Conservation (phyloP, 2,888 invertebrate genomes). For the Folsomia candida region DNA sequence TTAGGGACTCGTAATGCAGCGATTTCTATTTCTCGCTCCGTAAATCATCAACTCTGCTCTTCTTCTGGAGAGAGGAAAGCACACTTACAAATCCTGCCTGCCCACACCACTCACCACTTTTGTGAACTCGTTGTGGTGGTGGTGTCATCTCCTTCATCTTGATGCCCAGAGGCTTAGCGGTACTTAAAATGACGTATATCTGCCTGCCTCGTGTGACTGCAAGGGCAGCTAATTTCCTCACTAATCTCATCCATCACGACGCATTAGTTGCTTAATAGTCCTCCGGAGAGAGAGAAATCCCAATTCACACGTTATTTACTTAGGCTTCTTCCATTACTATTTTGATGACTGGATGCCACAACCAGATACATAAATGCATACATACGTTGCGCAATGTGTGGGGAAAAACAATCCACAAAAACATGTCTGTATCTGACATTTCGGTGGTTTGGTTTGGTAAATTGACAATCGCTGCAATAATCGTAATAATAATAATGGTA, state of each 20-base stretch:
- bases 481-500: too few species aligned
- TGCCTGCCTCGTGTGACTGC: not conserved
- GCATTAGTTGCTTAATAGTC: not conserved
- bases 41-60: conserved; percentile 7
- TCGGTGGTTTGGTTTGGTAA: too few species aligned
- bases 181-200: not conserved
- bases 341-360: too few species aligned
- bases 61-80: too few species aligned
- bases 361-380: not conserved
- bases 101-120: not conserved
- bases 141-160: not conserved
- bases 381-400: too few species aligned
- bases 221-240: conserved; percentile 17
- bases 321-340: too few species aligned
- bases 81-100: not conserved
- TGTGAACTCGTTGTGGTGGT: not conserved
- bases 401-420: too few species aligned
- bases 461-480: too few species aligned
- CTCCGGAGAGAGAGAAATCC: not conserved
- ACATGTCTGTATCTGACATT: too few species aligned
- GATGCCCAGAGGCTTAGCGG: not conserved
- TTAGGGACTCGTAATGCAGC: not conserved
- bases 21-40: conserved; percentile 6
- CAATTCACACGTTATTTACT: not conserved
- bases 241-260: conserved; percentile 11